Evolutionary conservation across 2,888 invertebrate species (phyloP).

Genomic region (Eremobia ochroleuca): DNA sequence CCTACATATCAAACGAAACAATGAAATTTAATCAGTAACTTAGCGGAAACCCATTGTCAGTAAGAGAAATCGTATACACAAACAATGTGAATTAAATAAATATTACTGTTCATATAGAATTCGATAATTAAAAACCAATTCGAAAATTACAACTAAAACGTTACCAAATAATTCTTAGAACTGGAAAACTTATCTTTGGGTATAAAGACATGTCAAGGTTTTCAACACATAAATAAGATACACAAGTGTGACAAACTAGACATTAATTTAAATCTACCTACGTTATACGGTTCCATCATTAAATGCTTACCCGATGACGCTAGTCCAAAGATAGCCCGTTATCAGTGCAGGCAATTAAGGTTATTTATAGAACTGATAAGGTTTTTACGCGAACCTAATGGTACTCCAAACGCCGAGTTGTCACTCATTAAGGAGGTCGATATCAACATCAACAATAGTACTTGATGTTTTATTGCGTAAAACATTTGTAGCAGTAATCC

Average conservation of each 20-base stretch:
- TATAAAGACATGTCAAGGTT: constrained; percentile 54
- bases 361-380: constrained; percentile 70
- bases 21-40: constrained; percentile 14
- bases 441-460: constrained; percentile 38
- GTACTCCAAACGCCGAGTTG: constrained; percentile 46
- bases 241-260: constrained; percentile 13
- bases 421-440: constrained; percentile 56
- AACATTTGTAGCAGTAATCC: constrained; percentile 5
- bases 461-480: constrained; percentile 16
- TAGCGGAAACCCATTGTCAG: constrained; percentile 22
- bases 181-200: constrained; percentile 31
- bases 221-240: constrained; percentile 16
- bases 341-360: constrained; percentile 65
- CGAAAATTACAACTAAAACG: constrained; percentile 27
- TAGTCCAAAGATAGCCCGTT: constrained; percentile 63
- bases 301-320: constrained; percentile 51
- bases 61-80: constrained; percentile 12
- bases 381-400: constrained; percentile 54
- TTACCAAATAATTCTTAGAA: constrained; percentile 29
- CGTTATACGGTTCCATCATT: constrained; percentile 37
- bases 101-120: constrained; percentile 1
- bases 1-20: constrained; percentile 14
- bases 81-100: constrained; percentile 19
- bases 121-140: constrained; percentile 35
- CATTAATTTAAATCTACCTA: constrained; percentile 40